These are phyloP conservation scores for Pituophis catenifer DNA, from an alignment of 2,113 vertebrate species.

Conservation along the genomic window DNA sequence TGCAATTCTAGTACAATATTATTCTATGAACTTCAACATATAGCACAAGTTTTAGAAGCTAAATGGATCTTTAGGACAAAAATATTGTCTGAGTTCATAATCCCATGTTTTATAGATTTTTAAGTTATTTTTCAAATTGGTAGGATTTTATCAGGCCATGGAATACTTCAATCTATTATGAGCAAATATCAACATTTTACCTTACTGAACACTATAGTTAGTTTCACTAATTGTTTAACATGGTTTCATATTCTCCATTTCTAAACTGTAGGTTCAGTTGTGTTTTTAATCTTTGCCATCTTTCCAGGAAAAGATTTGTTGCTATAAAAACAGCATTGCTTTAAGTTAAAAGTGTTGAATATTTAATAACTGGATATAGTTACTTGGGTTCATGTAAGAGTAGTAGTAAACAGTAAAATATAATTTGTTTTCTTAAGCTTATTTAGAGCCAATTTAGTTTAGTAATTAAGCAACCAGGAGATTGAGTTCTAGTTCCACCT, in stretches of 20 bases:
- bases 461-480: neutral
- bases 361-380: neutral
- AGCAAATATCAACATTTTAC: neutral
- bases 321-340: neutral
- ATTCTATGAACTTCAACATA: neutral
- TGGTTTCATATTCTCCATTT: neutral
- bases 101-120: neutral
- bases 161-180: neutral
- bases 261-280: neutral
- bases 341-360: neutral
- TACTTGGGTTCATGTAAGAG: neutral
- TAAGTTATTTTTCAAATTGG: neutral
- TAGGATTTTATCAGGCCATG: neutral
- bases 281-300: neutral
- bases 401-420: neutral
- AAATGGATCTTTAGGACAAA: neutral
- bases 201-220: neutral
- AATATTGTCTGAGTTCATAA: neutral
- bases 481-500: neutral
- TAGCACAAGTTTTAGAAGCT: neutral
- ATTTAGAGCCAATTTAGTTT: neutral
- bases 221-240: neutral
- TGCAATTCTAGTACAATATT: neutral
- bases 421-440: neutral
- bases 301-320: neutral